Evolutionary conservation across 2,797 vertebrate genomes (phyloP).

Genomic region (Zalophus californianus): DNA sequence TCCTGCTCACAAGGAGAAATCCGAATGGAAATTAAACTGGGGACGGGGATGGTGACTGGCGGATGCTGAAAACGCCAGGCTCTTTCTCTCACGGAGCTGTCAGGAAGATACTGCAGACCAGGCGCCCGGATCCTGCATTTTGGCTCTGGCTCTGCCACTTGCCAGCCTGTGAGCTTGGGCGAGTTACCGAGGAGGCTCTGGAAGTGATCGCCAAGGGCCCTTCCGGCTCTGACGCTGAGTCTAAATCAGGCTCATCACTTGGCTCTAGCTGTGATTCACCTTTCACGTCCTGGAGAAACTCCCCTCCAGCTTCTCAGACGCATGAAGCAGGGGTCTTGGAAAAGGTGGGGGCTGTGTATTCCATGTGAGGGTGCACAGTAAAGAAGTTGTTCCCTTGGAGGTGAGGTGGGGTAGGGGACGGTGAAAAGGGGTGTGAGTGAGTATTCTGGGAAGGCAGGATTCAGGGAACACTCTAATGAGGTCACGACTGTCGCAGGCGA

Average conservation of each 20-base stretch:
- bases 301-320: not conserved
- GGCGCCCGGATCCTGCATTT: not conserved
- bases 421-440: not conserved
- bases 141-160: slow-evolving; percentile 54
- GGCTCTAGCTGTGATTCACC: slow-evolving; percentile 59
- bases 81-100: not conserved
- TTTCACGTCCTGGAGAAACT: slow-evolving; percentile 42
- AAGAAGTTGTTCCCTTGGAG: not conserved
- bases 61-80: not conserved
- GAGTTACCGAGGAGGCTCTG: slow-evolving; percentile 56
- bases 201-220: slow-evolving; percentile 66
- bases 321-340: not conserved
- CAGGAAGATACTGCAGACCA: slow-evolving; percentile 20
- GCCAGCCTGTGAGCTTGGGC: slow-evolving; percentile 61
- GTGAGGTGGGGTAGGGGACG: not conserved
- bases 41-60: not conserved
- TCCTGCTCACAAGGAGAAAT: not conserved
- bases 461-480: slow-evolving; percentile 71
- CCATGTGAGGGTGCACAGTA: not conserved
- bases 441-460: slow-evolving; percentile 27
- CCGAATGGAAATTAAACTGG: not conserved
- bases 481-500: slow-evolving; percentile 75
- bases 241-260: slow-evolving; percentile 77
- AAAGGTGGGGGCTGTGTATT: not conserved
- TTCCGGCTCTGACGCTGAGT: slow-evolving; percentile 73